Conservation (phyloP, 2,797 vertebrate genomes). For the Scyliorhinus canicula region DNA sequence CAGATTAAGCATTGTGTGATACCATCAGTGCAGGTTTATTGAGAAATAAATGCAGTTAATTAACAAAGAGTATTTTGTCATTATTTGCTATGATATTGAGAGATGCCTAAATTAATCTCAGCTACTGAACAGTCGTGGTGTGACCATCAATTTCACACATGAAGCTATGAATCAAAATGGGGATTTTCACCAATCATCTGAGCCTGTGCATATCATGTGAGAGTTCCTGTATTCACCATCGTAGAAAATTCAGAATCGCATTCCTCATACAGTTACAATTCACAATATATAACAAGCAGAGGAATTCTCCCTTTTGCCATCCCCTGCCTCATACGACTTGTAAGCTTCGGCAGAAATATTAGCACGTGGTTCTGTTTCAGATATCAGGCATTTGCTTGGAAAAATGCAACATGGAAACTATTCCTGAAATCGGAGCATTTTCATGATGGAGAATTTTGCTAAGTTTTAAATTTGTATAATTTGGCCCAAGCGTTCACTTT, state of each 20-base stretch:
- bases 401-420: background rate
- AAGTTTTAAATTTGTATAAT: background rate
- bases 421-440: background rate
- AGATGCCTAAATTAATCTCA: background rate
- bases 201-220: background rate
- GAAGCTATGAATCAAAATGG: background rate
- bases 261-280: background rate
- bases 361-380: background rate
- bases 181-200: slow-evolving; percentile 12
- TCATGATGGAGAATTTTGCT: background rate
- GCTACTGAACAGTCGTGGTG: background rate
- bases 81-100: background rate
- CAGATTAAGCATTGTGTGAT: background rate
- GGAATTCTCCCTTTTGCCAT: background rate
- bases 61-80: slow-evolving; percentile 18
- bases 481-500: background rate
- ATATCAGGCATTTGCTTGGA: background rate
- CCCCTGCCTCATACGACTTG: background rate
- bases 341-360: background rate
- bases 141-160: background rate
- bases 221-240: background rate
- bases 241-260: background rate
- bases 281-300: background rate
- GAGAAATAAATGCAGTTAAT: slow-evolving; percentile 22
- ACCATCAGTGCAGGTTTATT: slow-evolving; percentile 10